Evolutionary conservation across 2,113 vertebrate species (phyloP), one percentile per base, ranked within the genome.

Genomic region (Sisor rabdophorus): DNA sequence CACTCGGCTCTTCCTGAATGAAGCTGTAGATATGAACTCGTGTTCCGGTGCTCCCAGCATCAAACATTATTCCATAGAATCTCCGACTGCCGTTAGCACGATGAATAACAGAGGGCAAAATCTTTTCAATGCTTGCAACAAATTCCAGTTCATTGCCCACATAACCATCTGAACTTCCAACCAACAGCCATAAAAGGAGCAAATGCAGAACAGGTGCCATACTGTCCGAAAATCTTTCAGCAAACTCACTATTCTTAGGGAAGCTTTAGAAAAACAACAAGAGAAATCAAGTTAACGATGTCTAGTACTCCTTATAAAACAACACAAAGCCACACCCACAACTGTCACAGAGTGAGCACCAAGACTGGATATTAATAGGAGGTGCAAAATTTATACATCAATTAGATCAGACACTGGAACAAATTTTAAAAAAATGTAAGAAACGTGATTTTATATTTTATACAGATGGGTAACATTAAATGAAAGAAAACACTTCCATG

Each of bases 41-140:
- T 0, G 97, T 99, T 75, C 97, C 97, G 2, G 97, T 99, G 89
- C 96, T 99, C 84, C 97, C 97, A 0, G 96, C 97, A 0, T 99
- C 97, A 86, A 98, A 98, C 94, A 99, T 96, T 86, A 98, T 94
- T 4, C 93, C 93, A 65, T 99, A 98, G 88, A 94, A 93, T 77
- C 92, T 92, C 63, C 85, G 88, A 82, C 90, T 94, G 87, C 88
- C 83, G 85, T 94, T 93, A 12, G 93, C 76, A 3, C 94, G 93
- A 0, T 94, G 94, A 80, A 84, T 78, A 2, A 93, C 87, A 17
- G 88, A 85, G 60, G 94, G 90, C 47, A 95, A 91, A 81, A 94
- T 78, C 75, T 87, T 87, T 44, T 89, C 81, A 71, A 91, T 88
- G 76, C 88, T 90, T 44, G 81, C 54, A 20, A 79, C 79, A 64